phyloP scores from a whole-genome alignment of 2,113 vertebrate species.

The Entomyzon cyanotis region DNA sequence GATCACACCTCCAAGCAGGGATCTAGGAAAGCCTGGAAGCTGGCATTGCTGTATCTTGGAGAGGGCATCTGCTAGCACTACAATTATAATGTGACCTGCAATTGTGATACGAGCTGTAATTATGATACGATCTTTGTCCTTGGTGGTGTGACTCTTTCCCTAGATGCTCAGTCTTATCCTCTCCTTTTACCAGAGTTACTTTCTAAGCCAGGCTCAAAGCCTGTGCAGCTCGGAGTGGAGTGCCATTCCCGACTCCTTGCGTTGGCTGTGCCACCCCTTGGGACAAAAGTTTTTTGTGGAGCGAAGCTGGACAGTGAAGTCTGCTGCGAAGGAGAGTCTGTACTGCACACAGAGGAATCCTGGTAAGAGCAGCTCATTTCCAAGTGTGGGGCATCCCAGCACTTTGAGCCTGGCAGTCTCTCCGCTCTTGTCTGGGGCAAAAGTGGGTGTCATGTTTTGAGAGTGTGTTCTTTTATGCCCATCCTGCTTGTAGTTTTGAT shows the following conservation, averaged over 20 bases:
- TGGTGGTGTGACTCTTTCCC: not conserved
- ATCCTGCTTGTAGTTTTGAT: not conserved
- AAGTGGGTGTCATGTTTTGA: not conserved
- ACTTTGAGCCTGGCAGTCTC: not conserved
- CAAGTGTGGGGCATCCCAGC: not conserved
- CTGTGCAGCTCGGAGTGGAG: slow-evolving; percentile 81
- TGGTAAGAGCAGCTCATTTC: slow-evolving; percentile 67
- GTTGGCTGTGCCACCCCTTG: slow-evolving; percentile 93
- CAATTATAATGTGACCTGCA: not conserved
- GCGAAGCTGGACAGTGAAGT: slow-evolving; percentile 92
- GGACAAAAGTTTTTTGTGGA: slow-evolving; percentile 94
- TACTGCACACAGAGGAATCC: slow-evolving; percentile 89
- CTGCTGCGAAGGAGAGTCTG: slow-evolving; percentile 81
- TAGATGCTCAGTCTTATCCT: not conserved
- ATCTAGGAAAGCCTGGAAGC: not conserved
- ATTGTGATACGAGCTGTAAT: not conserved
- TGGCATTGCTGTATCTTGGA: not conserved
- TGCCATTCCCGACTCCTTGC: slow-evolving; percentile 83
- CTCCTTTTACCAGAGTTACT: slow-evolving; percentile 82
- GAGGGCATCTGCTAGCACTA: not conserved
- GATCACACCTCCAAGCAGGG: not conserved
- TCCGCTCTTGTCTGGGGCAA: not conserved
- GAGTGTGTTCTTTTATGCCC: fast-evolving
- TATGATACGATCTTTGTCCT: not conserved
- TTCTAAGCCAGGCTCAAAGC: slow-evolving; percentile 86